Evolutionary conservation across 92 coral and sea anemone species (phyloP), one percentile per base, ranked within the genome.

Genomic region (Micromussa lordhowensis): DNA sequence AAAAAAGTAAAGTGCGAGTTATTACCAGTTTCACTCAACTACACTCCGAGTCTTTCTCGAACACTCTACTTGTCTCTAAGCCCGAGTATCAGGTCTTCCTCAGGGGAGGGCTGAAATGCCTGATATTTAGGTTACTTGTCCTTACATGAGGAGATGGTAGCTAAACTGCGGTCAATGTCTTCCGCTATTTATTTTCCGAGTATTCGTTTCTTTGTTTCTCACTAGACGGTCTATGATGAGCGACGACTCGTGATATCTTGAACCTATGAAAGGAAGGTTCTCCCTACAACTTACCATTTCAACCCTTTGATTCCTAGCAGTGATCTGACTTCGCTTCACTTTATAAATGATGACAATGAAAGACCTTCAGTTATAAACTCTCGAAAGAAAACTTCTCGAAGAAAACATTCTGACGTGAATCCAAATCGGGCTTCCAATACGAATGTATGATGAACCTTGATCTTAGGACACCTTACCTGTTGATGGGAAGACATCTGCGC

Each of bases 391-490:
- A n/a, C 55, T 54, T 79, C 49, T 58, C 48, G 9, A 3, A 31
- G 40, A 22, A 66, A 66, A 2, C 18, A 34, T 28, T 66, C 34
- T 66, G 30, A 66, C 71, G 71, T 13, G 71, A 66, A 66, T 66
- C 30, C 30, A 11, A 26, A 26, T 44, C 51, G 6, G 26, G 8
- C 68, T 61, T 6, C n/a, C 14, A 24, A 0, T 5, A 61, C 29
- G 17, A 61, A 61, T 61, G 29, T 26, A 10, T 61, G 68, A 6
- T 5, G 24, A 61, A 18, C 29, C 29, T 8, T 66, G 71, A 66
- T 66, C 29, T 1, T 19, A n/a, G 22, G 30, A 6, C 13, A 54
- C 55, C 80, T 77, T 66, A 86, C 89, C 89, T 86, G 89, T 51
- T 86, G 89, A 16, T 77, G 83, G 21, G 51, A 11, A 17, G 81